Evolutionary conservation across 1,140 invertebrate species (phyloP), one percentile per base, ranked within the genome.

Genomic region (Eciton burchellii): DNA sequence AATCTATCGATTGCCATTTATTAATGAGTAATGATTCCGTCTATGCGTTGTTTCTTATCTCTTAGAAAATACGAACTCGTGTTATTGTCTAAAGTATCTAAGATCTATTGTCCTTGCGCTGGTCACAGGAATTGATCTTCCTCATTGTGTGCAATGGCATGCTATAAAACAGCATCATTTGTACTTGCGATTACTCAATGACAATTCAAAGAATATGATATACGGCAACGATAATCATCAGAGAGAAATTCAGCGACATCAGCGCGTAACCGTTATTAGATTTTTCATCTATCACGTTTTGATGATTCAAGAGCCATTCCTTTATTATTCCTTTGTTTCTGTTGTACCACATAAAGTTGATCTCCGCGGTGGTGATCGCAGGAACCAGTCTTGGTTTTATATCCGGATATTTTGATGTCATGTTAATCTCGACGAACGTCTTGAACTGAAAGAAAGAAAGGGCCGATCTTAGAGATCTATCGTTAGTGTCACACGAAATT

Each of bases 391-490:
- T 49, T 0, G 0, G 0, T 26, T 0, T 29, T 12, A 81, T 16
- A 9, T 0, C 43, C 35, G 5, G 0, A 11, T 24, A 1, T 1
- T 21, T 0, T 0, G 0, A 5, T 0, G 0, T 11, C 8, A n/a
- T 9, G 19, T 47, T 52, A 11, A 0, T 11, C 6, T 47, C 45
- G 11, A 66, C 1, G 9, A 89, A 89, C 3, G 35, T 0, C 3
- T 19, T n/a, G 1, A 87, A 9, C 88, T 89, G 57, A 0, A 86
- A 79, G 3, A 47, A 59, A 16, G 35, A 14, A 68, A 54, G 14
- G 24, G 56, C 29, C 35, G 8, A 43, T 26, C 21, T 12, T 19
- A 71, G 60, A 41, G 63, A 35, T 24, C 5, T 26, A 26, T 59
- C 59, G 35, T 41, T 6, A 0, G 52, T 12, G 16, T 24, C 16